Evolutionary conservation across 37 sponge, comb jelly and placozoan genomes (phyloP), one percentile per base, ranked within the genome.

Genomic region (Cliona cf. orientalis): DNA sequence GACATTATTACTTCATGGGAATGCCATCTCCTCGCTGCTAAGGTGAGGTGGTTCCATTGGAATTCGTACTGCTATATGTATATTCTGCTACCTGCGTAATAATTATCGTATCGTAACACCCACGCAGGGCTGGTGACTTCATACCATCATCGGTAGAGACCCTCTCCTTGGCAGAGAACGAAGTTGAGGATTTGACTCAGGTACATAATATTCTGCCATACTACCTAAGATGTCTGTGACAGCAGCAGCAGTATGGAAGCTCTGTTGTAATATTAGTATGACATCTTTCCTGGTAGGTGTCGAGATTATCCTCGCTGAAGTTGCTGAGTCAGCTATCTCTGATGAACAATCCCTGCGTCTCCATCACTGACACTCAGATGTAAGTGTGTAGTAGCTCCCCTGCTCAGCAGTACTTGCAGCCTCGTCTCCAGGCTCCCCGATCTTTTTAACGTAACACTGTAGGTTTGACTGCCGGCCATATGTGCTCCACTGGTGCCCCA

Each of bases 121-220:
- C 17, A 17, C 7, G 2, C 53, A 83, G 74, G 19, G 55, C 81
- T 59, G 34, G 37, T 0, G 40, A 60, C n/a, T 40, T 33, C 29
- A 35, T 90, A 2, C 90, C 90, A 28, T 14, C 62, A 5, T 42
- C 76, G 14, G 46, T 90, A 1, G 37, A 34, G 2, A 80, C 71
- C 35, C 81, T 91, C 23, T 76, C 91, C 19, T 72, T 91, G 65
- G 86, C 86, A 39, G 86, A 91, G 75, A 91, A 91, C 53, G 72
- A 67, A 9, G 56, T 91, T 5, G 39, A 36, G 56, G 82, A 91
- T 41, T 36, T 85, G 46, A 91, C 80, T 72, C 75, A 87, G 74
- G 87, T 76, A 35, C 5, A 34, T 68, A 4, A 1, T 28, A 31
- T 66, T 3, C 35, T 5, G 25, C 34, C 31, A 2, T 35, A 2